Base-by-base conservation (phyloP, 1,140 invertebrate genomes). In the Ceratina australensis region DNA sequence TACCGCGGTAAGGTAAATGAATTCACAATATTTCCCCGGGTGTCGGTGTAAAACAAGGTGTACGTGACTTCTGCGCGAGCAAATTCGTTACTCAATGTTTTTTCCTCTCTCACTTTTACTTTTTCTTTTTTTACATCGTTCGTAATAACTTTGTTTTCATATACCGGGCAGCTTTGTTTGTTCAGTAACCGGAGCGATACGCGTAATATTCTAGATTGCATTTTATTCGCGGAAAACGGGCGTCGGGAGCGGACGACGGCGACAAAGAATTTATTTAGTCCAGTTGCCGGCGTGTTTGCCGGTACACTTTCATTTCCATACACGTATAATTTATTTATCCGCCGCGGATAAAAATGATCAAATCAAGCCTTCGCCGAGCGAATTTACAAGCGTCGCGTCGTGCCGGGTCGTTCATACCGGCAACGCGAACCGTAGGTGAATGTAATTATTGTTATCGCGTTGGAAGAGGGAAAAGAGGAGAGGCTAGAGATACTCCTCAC, bases 261-360 rank as follows among this genome's bases (percentile, higher is more conserved):
- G 54, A n/a, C 22, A 47, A 72, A 50, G 22, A 20, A 50, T 72
- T 42, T 61, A 60, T 61, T 50, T 24, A 22, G 67, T 57, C 67
- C 16, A 13, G 28, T 24, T 60, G 52, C 52, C 52, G 16, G 12
- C 52, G 52, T 10, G 33, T 60, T 61, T 1, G 16, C 22, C 33
- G 20, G 22, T 20, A n/a, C 20, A 15, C 20, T 26, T 18, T 67
- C 49, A n/a, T 56, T 56, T 26, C 33, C 49, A 12, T 47, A 33
- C 10, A 42, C 33, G 33, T 52, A 49, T 64, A 42, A 66, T 56
- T 56, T 47, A 66, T 65, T 54, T 50, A 18, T 56, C 4, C 16
- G 49, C 8, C 5, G 13, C 10, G 33, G 10, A 49, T 56, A 28
- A 66, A 75, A 75, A 67, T 67, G 18, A 28, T 16, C 15, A 18